Conservation (phyloP, 2,797 vertebrate species). For the Silurus aristotelis region DNA sequence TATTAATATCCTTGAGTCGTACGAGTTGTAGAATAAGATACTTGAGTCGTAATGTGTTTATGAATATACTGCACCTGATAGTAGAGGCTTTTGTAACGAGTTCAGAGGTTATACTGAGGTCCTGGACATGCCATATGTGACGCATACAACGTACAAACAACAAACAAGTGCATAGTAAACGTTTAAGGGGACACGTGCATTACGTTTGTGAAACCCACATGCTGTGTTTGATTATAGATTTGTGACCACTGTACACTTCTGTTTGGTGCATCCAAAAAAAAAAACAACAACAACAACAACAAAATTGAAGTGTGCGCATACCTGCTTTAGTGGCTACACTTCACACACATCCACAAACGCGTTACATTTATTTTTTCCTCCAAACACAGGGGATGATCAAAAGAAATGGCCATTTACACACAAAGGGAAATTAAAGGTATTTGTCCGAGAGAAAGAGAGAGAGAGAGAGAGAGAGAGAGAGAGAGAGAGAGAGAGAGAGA, state of each 20-base stretch:
- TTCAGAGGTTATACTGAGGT: slow-evolving; percentile 31
- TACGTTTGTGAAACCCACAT: slow-evolving; percentile 49
- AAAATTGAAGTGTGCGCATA: slow-evolving; percentile 11
- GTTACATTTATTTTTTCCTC: background rate
- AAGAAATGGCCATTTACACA: background rate
- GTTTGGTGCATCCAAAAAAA: slow-evolving; percentile 2
- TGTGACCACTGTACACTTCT: slow-evolving; percentile 7
- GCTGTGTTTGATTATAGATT: slow-evolving; percentile 2
- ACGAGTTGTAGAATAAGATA: slow-evolving; percentile 18
- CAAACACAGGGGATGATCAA: background rate
- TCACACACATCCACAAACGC: background rate
- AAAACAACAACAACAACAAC: too few species aligned
- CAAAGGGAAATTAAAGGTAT: background rate
- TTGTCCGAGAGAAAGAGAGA: background rate
- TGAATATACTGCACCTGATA: slow-evolving; percentile 36
- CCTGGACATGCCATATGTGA: slow-evolving; percentile 44
- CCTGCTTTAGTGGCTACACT: background rate
- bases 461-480: slow-evolving; percentile 11
- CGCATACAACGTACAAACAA: slow-evolving; percentile 30
- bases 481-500: background rate
- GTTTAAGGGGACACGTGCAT: slow-evolving; percentile 49
- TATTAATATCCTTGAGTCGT: slow-evolving; percentile 1
- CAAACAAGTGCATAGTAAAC: slow-evolving; percentile 52
- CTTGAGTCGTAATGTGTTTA: slow-evolving; percentile 5
- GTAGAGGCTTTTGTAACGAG: slow-evolving; percentile 23